Percentiles rank a stretch among this genome's conserved stretches.
These are phyloP conservation scores for Gnathonemus echidnorhynchus DNA, from an alignment of 2,113 vertebrate genomes.

Conservation along the genomic window DNA sequence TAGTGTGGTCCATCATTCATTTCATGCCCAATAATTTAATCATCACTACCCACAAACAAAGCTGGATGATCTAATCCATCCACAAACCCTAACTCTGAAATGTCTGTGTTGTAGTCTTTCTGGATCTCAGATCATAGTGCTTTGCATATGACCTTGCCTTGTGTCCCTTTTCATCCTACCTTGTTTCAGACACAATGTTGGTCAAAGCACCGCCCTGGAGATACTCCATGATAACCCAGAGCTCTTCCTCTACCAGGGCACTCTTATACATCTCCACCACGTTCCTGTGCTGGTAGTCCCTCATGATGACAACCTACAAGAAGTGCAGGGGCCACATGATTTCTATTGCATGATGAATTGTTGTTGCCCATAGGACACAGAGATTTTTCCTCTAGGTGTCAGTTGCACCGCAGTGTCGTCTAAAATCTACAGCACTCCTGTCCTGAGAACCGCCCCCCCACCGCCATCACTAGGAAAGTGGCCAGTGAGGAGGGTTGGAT, in stretches of 20 bases:
- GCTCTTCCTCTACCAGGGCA: conserved; percentile 91
- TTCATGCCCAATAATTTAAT: not conserved
- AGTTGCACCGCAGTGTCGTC: not conserved
- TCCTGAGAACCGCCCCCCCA: not conserved
- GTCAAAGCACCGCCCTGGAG: conserved; percentile 95
- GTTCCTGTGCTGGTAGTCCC: conserved; percentile 91
- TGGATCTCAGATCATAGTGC: not conserved
- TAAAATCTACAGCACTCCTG: not conserved
- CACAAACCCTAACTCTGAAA: not conserved
- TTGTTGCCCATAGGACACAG: too few species aligned
- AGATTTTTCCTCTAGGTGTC: not conserved
- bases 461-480: not conserved
- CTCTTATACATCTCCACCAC: conserved; percentile 99
- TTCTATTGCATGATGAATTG: not conserved
- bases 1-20: not conserved
- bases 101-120: not conserved
- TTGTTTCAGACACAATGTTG: conserved; percentile 94
- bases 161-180: conserved; percentile 54
- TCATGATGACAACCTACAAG: conserved; percentile 93
- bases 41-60: not conserved
- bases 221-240: conserved; percentile 99
- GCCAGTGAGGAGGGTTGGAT: not conserved
- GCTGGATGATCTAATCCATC: not conserved
- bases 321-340: not conserved
- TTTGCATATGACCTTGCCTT: not conserved